Evolutionary conservation across 1,140 invertebrate genomes (phyloP).

Genomic region (Zaprionus ornatus): DNA sequence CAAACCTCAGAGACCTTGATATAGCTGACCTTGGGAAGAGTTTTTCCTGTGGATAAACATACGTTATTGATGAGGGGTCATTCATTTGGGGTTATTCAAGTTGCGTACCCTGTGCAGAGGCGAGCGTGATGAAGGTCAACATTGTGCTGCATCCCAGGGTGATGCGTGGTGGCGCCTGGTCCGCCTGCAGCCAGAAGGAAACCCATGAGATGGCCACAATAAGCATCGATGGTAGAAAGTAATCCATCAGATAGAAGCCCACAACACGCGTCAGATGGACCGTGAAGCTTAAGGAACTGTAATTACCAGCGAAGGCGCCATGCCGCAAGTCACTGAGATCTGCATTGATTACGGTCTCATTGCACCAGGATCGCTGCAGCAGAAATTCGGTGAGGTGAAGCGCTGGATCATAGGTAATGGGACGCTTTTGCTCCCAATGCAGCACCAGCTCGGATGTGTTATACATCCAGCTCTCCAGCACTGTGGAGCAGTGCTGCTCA

Average conservation of each 20-base stretch:
- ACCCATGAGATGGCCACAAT: conserved; percentile 96
- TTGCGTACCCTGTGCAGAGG: conserved; percentile 87
- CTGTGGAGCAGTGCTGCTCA: conserved; percentile 90
- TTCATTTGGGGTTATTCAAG: not conserved
- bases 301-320: conserved; percentile 92
- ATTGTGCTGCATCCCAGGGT: conserved; percentile 93
- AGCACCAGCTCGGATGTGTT: conserved; percentile 90
- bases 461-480: conserved; percentile 93
- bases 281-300: conserved; percentile 90
- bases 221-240: conserved; percentile 94
- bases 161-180: conserved; percentile 92
- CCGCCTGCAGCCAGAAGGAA: conserved; percentile 94
- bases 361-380: conserved; percentile 88
- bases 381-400: conserved; percentile 93
- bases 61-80: not conserved
- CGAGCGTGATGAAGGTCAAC: conserved; percentile 93
- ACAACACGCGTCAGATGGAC: conserved; percentile 92
- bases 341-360: conserved; percentile 88
- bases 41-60: conserved; percentile 86
- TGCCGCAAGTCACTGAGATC: conserved; percentile 87
- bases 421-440: conserved; percentile 89
- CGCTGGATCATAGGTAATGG: conserved; percentile 90
- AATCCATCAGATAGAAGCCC: conserved; percentile 95
- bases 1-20: conserved; percentile 96
- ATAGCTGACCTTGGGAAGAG: conserved; percentile 94